Evolutionary conservation across 2,797 vertebrate species (phyloP).

Genomic region (Crenuchus spilurus): DNA sequence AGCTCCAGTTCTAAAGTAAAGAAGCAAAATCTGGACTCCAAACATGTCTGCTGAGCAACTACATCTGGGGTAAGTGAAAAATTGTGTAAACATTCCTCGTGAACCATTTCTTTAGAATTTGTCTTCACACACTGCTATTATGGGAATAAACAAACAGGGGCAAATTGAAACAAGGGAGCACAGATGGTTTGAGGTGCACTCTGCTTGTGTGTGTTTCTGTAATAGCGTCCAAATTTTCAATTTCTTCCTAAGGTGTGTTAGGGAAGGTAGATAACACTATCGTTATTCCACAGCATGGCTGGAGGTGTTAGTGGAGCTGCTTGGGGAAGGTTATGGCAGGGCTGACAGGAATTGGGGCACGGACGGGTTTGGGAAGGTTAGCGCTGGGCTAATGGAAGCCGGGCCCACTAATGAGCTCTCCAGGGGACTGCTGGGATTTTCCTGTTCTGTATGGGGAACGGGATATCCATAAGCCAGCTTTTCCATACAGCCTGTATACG

Average conservation of each 20-base stretch:
- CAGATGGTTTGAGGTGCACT: neutral
- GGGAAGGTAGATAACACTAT: conserved; percentile 45
- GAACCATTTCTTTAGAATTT: conserved; percentile 13
- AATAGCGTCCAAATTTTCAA: conserved; percentile 23
- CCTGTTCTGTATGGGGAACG: conserved; percentile 55
- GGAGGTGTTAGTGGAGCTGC: conserved; percentile 63
- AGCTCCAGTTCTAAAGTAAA: too few relatives aligned
- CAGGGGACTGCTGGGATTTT: conserved; percentile 61
- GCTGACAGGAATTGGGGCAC: conserved; percentile 71
- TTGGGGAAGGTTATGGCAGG: conserved; percentile 57
- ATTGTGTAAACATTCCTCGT: too few relatives aligned
- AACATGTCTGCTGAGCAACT: too few relatives aligned
- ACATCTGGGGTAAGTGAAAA: too few relatives aligned
- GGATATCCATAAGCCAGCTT: conserved; percentile 68
- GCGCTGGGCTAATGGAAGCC: conserved; percentile 78
- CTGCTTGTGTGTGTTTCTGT: neutral
- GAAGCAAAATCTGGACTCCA: too few relatives aligned
- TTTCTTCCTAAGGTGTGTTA: conserved; percentile 55
- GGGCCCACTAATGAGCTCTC: conserved; percentile 83
- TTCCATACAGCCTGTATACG: neutral
- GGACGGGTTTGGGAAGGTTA: conserved; percentile 74
- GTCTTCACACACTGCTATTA: conserved; percentile 36
- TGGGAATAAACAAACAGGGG: conserved; percentile 42
- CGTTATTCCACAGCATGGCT: conserved; percentile 22
- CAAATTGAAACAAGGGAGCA: conserved; percentile 21